These are phyloP conservation scores for Molanna angustata DNA, from an alignment of 2,888 invertebrate genomes.

Conservation along the genomic window DNA sequence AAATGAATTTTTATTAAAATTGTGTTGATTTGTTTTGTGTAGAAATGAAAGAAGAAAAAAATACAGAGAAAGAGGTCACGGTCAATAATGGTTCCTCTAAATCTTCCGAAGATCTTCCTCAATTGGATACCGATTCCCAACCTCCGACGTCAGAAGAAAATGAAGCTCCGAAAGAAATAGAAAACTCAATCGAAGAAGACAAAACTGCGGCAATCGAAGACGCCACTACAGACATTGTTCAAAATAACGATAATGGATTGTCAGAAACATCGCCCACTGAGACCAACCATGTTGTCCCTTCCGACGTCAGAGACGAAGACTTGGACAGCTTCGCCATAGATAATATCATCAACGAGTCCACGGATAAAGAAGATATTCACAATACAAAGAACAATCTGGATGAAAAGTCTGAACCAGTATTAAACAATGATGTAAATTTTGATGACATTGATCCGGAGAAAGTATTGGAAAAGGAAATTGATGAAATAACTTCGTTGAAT, in stretches of 20 bases:
- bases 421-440: conserved; percentile 15
- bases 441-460: conserved; percentile 28
- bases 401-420: not conserved
- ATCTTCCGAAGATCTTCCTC: conserved; percentile 43
- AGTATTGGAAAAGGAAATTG: conserved; percentile 28
- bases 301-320: too few relatives aligned
- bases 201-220: too few relatives aligned
- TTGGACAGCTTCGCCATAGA: not conserved
- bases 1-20: too few relatives aligned
- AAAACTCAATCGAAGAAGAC: conserved; percentile 17
- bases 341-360: conserved; percentile 18
- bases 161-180: not conserved
- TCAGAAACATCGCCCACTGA: too few relatives aligned
- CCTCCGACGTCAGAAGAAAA: too few relatives aligned
- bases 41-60: not conserved
- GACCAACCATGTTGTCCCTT: too few relatives aligned
- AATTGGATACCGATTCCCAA: conserved; percentile 38
- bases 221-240: too few relatives aligned
- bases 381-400: not conserved
- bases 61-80: too few relatives aligned
- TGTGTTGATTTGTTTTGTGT: not conserved
- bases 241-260: too few relatives aligned
- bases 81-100: conserved; percentile 1
- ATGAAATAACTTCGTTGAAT: conserved; percentile 24
- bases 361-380: conserved; percentile 39